These are phyloP conservation scores for Apostichopus leukothele DNA, from an alignment of 53 echinoderm and acorn worm genomes.

Conservation along the genomic window DNA sequence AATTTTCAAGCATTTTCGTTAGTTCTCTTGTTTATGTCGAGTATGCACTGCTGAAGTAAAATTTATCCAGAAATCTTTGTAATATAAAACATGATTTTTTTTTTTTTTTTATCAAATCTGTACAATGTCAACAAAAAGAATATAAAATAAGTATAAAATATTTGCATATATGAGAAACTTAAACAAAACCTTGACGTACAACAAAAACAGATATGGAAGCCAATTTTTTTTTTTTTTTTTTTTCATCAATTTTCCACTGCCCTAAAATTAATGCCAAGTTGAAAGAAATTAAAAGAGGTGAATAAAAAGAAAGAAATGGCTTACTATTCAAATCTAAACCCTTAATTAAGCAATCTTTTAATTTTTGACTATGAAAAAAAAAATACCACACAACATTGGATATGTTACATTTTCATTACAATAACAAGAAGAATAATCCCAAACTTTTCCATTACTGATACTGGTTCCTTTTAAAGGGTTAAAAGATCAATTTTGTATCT, in stretches of 20 bases:
- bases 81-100: no score
- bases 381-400: no score
- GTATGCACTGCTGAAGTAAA: no score
- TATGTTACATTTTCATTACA: no score
- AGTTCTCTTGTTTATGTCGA: no score
- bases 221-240: neutral
- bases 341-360: neutral
- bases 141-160: slow-evolving; percentile 11
- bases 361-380: neutral
- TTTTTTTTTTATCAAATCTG: no score
- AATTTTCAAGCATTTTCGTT: no score
- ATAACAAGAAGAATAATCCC: no score
- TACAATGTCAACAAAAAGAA: neutral
- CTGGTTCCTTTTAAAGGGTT: no score
- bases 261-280: neutral
- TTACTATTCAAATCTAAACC: neutral
- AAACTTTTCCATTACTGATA: no score
- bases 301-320: neutral
- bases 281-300: neutral
- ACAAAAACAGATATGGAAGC: neutral
- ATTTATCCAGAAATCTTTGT: no score
- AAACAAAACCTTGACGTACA: neutral
- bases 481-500: no score
- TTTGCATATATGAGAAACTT: slow-evolving; percentile 21
- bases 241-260: neutral